A percentile compares a stretch with the other conserved stretches of the same genome.
Evolutionary conservation across 2,797 vertebrate genomes (phyloP).

Genomic region (Ptychobarbus kaznakovi): DNA sequence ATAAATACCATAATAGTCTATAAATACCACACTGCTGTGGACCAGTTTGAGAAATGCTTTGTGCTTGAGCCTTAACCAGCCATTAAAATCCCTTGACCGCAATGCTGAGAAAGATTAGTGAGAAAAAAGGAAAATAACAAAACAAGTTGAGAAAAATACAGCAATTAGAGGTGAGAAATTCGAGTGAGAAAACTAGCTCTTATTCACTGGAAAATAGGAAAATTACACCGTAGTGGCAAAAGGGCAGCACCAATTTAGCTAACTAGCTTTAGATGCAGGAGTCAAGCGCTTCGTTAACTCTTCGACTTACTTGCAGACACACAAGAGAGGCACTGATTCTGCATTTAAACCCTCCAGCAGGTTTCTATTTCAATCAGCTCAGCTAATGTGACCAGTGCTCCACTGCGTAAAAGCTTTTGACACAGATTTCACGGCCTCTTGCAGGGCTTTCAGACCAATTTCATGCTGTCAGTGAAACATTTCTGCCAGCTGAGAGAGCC

Average conservation of each 20-base stretch:
- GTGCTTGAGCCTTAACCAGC: not conserved
- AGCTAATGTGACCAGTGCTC: constrained; percentile 54
- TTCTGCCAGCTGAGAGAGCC: constrained; percentile 70
- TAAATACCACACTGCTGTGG: not conserved
- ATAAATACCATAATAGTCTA: not conserved
- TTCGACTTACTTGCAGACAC: constrained; percentile 13
- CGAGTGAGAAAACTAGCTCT: not conserved
- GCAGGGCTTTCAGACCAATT: constrained; percentile 70
- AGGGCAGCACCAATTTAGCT: constrained; percentile 21
- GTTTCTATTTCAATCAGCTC: constrained; percentile 62
- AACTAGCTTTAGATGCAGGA: not conserved
- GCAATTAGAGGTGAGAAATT: constrained; percentile 11
- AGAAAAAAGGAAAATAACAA: constrained; percentile 3
- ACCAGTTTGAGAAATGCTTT: not conserved
- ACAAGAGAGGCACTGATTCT: constrained; percentile 29
- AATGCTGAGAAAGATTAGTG: not conserved
- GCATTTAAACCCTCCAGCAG: constrained; percentile 33
- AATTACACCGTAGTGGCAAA: not conserved
- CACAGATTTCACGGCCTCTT: constrained; percentile 56
- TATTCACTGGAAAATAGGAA: not conserved
- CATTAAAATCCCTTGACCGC: constrained; percentile 4
- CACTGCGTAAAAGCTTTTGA: constrained; percentile 59
- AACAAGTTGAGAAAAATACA: constrained; percentile 7
- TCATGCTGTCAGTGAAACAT: constrained; percentile 67
- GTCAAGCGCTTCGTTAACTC: not conserved